phyloP scores from a whole-genome alignment of 2,113 vertebrate genomes.

The Xyrauchen texanus region DNA sequence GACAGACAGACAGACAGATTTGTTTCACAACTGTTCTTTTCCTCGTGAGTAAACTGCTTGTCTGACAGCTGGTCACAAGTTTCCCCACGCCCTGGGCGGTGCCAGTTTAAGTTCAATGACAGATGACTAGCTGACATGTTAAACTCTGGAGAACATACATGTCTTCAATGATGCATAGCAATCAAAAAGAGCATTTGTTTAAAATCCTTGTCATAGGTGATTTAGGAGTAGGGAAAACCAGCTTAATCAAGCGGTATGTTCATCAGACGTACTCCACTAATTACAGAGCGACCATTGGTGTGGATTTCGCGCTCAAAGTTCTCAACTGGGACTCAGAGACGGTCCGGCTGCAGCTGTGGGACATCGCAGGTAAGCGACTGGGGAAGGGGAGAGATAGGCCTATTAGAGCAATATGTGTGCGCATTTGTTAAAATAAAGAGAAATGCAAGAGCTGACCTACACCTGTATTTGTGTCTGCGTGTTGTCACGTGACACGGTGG shows the following conservation, averaged over 20 bases:
- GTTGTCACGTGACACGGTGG: too few relatives aligned
- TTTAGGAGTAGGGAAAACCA: slow-evolving; percentile 78
- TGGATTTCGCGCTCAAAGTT: slow-evolving; percentile 96
- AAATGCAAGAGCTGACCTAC: not conserved
- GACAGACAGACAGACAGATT: too few relatives aligned
- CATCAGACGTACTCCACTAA: slow-evolving; percentile 85
- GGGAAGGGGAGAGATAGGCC: too few relatives aligned
- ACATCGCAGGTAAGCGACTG: slow-evolving; percentile 76
- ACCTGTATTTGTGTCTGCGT: too few relatives aligned
- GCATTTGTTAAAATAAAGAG: not conserved
- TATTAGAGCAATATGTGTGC: slow-evolving; percentile 1
- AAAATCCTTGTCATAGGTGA: slow-evolving; percentile 96
- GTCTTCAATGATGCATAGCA: slow-evolving; percentile 79
- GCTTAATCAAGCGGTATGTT: slow-evolving; percentile 88
- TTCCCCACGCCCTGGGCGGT: slow-evolving; percentile 42
- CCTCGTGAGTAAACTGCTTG: not conserved
- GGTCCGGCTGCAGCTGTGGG: slow-evolving; percentile 86
- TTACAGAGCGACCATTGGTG: slow-evolving; percentile 93
- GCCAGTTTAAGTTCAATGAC: slow-evolving; percentile 28
- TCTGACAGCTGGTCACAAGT: slow-evolving; percentile 60
- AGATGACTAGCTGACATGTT: slow-evolving; percentile 51
- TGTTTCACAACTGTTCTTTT: too few relatives aligned
- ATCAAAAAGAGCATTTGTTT: slow-evolving; percentile 88
- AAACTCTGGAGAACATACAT: not conserved
- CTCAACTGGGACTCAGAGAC: slow-evolving; percentile 92